These are phyloP conservation scores for Atherinomorus stipes DNA, from an alignment of 2,113 vertebrate genomes.

Conservation along the genomic window DNA sequence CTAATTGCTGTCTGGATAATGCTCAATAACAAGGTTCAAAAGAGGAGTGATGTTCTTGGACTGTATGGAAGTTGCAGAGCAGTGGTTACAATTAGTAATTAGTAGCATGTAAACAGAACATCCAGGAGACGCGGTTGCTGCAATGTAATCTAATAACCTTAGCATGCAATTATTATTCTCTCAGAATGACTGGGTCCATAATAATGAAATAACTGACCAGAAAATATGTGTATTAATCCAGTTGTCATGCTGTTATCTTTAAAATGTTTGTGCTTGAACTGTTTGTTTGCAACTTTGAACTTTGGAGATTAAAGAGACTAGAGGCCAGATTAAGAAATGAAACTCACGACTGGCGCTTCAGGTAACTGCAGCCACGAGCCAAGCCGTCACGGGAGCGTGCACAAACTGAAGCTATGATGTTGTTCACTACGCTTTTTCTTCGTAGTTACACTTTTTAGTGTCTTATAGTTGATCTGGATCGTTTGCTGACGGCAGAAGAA, in stretches of 20 bases:
- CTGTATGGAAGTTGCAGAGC: background rate
- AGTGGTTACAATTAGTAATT: constrained; percentile 2
- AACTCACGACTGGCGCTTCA: too few species aligned
- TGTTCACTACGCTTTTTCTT: too few species aligned
- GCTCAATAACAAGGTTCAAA: background rate
- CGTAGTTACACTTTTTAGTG: too few species aligned
- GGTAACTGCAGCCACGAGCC: too few species aligned
- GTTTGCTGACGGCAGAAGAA: too few species aligned
- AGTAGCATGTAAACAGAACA: background rate
- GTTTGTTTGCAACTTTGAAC: background rate
- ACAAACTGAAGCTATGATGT: too few species aligned
- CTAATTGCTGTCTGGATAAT: constrained; percentile 5
- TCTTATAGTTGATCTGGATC: too few species aligned
- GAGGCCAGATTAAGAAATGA: too few species aligned
- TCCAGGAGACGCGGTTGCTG: background rate
- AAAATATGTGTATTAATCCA: background rate
- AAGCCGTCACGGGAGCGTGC: too few species aligned
- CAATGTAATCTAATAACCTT: background rate
- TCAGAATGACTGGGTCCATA: background rate
- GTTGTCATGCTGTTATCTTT: background rate
- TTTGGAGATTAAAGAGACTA: too few species aligned
- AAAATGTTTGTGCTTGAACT: background rate
- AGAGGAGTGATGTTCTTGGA: background rate
- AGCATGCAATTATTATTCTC: background rate
- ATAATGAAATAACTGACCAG: background rate